Percentiles rank a stretch among this genome's conserved stretches.
Conservation (phyloP, 2,888 invertebrate species). For the Drosophila koepferae region DNA sequence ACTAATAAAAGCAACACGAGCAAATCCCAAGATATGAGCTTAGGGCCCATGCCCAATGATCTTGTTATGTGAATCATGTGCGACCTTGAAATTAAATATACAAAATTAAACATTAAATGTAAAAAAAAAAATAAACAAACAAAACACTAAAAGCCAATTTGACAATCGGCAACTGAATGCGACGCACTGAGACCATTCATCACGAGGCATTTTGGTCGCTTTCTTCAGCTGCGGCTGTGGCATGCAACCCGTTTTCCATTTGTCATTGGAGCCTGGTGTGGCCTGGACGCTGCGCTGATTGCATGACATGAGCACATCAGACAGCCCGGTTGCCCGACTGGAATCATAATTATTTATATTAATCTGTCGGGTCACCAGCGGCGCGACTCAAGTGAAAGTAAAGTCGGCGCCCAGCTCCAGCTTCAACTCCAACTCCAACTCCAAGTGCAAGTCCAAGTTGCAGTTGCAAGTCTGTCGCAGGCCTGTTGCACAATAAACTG, state of each 20-base stretch:
- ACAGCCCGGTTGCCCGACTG: conserved; percentile 44
- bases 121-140: not conserved
- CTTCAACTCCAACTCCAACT: conserved; percentile 10
- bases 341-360: conserved; percentile 78
- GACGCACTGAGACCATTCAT: conserved; percentile 20
- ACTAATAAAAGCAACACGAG: conserved; percentile 34
- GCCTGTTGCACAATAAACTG: conserved; percentile 73
- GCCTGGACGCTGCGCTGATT: conserved; percentile 58
- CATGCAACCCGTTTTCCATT: conserved; percentile 49
- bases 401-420: conserved; percentile 37
- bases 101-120: not conserved
- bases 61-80: conserved; percentile 54
- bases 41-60: conserved; percentile 13
- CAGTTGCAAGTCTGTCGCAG: conserved; percentile 19
- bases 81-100: conserved; percentile 60
- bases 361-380: conserved; percentile 77
- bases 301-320: conserved; percentile 78
- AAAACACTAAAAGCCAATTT: conserved; percentile 16
- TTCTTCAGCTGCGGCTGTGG: conserved; percentile 36
- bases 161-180: conserved; percentile 15
- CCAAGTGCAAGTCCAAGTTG: conserved; percentile 5
- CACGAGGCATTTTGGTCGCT: conserved; percentile 32
- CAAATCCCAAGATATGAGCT: conserved; percentile 33
- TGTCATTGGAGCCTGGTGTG: conserved; percentile 41
- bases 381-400: conserved; percentile 70